Percentiles rank a stretch among this genome's conserved stretches.
These are phyloP conservation scores for Clamator glandarius DNA, from an alignment of 2,797 vertebrate genomes.

Conservation along the genomic window DNA sequence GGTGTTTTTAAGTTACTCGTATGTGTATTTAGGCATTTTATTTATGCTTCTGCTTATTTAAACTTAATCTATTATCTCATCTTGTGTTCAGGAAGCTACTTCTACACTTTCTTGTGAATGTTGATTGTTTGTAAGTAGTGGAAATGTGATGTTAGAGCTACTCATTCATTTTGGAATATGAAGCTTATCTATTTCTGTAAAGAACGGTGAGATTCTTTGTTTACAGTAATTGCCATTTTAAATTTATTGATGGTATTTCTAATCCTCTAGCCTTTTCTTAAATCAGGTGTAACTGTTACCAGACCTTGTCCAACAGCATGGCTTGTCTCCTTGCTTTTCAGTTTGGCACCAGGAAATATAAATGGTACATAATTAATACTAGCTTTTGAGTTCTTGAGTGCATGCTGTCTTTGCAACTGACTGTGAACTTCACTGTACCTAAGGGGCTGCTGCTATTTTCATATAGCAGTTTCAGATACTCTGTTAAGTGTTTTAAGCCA, in stretches of 20 bases:
- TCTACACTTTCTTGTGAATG: not conserved
- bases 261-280: not conserved
- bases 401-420: not conserved
- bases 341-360: not conserved
- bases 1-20: not conserved
- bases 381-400: not conserved
- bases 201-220: not conserved
- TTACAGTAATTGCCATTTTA: not conserved
- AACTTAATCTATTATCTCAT: not conserved
- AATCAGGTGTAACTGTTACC: not conserved
- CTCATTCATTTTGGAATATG: not conserved
- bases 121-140: not conserved
- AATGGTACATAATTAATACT: not conserved
- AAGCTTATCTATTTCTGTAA: not conserved
- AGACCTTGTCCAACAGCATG: not conserved
- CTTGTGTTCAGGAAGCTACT: not conserved
- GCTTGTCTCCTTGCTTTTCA: not conserved
- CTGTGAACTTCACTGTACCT: not conserved
- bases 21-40: not conserved
- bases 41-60: not conserved
- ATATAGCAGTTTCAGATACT: not conserved
- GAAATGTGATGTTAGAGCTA: not conserved
- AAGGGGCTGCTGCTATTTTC: not conserved
- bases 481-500: not conserved
- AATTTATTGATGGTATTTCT: not conserved